These are phyloP conservation scores for Acestrorhynchus altus DNA, from an alignment of 2,797 vertebrate genomes.

Conservation along the genomic window DNA sequence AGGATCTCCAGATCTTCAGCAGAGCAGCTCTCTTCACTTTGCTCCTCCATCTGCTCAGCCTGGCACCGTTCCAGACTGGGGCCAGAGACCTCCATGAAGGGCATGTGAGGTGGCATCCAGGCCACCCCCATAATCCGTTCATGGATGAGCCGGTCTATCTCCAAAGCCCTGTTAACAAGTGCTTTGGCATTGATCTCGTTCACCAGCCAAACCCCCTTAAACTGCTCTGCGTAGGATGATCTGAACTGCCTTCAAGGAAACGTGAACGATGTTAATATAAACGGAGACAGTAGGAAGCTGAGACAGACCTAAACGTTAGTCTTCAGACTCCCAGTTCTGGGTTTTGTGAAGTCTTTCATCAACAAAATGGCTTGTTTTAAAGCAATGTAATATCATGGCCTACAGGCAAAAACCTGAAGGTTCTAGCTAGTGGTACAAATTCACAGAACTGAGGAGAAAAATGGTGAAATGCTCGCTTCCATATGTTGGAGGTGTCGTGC, in stretches of 20 bases:
- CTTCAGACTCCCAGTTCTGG: too few relatives aligned
- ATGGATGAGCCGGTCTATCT: conserved; percentile 78
- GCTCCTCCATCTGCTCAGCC: conserved; percentile 22
- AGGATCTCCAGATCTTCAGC: conserved; percentile 18
- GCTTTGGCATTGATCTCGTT: conserved; percentile 84
- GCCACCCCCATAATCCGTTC: conserved; percentile 80
- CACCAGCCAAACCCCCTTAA: conserved; percentile 83
- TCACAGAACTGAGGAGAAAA: too few relatives aligned
- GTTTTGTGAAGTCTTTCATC: too few relatives aligned
- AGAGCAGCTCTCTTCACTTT: conserved; percentile 3
- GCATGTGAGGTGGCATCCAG: conserved; percentile 73
- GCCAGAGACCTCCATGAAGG: conserved; percentile 70
- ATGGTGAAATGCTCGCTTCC: too few relatives aligned
- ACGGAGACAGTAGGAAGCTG: background rate
- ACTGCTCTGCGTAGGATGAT: conserved; percentile 65
- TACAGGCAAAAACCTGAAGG: too few relatives aligned
- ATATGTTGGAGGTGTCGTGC: too few relatives aligned
- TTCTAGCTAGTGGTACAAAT: too few relatives aligned
- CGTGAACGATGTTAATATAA: background rate
- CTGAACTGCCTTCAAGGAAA: conserved; percentile 75
- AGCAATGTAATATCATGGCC: too few relatives aligned
- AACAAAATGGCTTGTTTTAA: too few relatives aligned
- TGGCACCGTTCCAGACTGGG: conserved; percentile 63
- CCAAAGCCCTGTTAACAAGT: conserved; percentile 73
- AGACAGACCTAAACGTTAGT: too few relatives aligned